Base-by-base conservation (phyloP, 2,888 invertebrate species). In the Cylloceria caligata region DNA sequence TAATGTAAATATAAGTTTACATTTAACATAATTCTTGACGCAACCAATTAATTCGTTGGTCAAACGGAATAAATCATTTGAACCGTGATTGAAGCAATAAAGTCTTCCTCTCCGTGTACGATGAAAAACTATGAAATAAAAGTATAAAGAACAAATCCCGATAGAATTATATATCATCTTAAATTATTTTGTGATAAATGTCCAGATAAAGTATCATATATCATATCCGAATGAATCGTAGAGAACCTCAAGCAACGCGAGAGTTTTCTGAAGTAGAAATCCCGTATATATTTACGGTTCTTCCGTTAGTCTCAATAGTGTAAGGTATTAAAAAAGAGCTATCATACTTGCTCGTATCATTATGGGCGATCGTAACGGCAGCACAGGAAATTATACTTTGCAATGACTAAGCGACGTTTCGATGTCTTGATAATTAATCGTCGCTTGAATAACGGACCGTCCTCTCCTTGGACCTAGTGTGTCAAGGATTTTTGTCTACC, bases 341-440 rank as follows among this genome's bases (percentile, higher is more conserved):
- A 67, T 67, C 30, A 34, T 34, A 69, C 55, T 52, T 76, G 19
- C 16, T 21, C 3, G 19, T 62, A 74, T 74, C 62, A 55, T 65
- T 36, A 82, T 42, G 49, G 78, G 9, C 57, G 64, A 79, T 74
- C 55, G 42, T 69, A 69, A 76, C 76, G 68, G 45, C 55, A 62
- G 34, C 36, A 24, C 39, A 24, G 27, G 47, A 73, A 73, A 65
- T 73, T 60, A 80, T 68, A 13, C 27, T 60, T 55, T 3, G 19
- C 55, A 30, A 64, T 21, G 65, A 64, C 45, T 42, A 47, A 21
- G 30, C 21, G 39, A 79, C 57, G 21, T 19, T 52, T 65, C 55
- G 60, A 80, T 60, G 52, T 71, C 71, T 69, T 27, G 52, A 80
- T 69, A 27, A 52, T 36, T 62, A 42, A 24, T 39, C 36, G 27